A percentile compares a stretch with the other conserved stretches of the same genome.
phyloP scores from a whole-genome alignment of 2,113 vertebrate genomes.

The Brienomyrus brachyistius region DNA sequence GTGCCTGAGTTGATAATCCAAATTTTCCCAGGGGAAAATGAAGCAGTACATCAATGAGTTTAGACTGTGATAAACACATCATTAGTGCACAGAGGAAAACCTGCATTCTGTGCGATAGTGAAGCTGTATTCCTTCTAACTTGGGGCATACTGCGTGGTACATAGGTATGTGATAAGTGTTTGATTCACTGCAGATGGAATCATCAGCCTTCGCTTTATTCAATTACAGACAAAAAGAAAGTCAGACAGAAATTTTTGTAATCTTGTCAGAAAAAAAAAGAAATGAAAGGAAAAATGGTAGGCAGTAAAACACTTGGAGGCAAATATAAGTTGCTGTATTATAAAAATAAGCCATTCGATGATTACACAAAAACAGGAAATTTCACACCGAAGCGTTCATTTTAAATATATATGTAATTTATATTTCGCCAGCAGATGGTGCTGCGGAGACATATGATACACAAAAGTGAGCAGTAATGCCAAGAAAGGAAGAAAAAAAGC shows the following conservation, averaged over 20 bases:
- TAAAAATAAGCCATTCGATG: not conserved
- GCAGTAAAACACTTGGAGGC: not conserved
- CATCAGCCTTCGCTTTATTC: not conserved
- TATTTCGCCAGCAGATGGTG: conserved; percentile 14
- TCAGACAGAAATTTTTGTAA: not conserved
- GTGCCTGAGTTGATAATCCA: not conserved
- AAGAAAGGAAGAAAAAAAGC: not conserved
- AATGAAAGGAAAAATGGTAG: not conserved
- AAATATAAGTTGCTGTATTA: not conserved
- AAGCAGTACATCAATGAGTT: not conserved
- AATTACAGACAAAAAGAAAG: not conserved
- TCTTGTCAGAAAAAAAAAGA: not conserved
- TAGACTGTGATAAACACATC: not conserved
- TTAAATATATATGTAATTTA: not conserved
- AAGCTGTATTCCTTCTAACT: not conserved
- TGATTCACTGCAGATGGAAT: not conserved
- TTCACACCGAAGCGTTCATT: not conserved
- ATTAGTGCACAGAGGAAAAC: not conserved
- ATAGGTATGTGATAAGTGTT: not conserved
- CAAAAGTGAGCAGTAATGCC: not conserved
- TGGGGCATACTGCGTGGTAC: not conserved
- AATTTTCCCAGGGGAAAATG: not conserved
- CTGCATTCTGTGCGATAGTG: not conserved
- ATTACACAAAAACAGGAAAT: not conserved
- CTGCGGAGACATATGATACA: conserved; percentile 9